Percentiles rank a stretch among this genome's conserved stretches.
Evolutionary conservation across 1,140 invertebrate genomes (phyloP).

Genomic region (Pseudomyrmex pallidus): DNA sequence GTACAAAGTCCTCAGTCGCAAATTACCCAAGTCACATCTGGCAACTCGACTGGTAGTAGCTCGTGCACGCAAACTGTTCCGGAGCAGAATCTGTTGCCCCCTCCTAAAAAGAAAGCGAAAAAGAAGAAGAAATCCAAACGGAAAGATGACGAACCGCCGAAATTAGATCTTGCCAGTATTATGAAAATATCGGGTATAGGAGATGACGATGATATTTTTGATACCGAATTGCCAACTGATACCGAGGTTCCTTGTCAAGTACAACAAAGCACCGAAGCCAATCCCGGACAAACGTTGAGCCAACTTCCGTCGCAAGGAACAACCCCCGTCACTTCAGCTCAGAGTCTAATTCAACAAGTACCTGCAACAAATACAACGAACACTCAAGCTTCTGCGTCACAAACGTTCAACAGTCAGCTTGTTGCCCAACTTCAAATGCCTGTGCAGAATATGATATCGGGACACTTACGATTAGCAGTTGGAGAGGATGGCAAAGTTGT

Average conservation of each 20-base stretch:
- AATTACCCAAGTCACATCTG: conserved; percentile 79
- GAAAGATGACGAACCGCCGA: conserved; percentile 85
- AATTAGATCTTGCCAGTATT: conserved; percentile 86
- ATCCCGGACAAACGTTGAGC: conserved; percentile 62
- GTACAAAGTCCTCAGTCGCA: conserved; percentile 83
- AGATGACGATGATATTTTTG: conserved; percentile 85
- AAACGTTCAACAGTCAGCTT: conserved; percentile 80
- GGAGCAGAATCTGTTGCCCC: conserved; percentile 82
- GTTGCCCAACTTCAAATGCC: conserved; percentile 83
- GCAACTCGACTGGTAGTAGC: conserved; percentile 73
- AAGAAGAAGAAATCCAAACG: conserved; percentile 85
- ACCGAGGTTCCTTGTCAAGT: conserved; percentile 73
- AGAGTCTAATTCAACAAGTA: conserved; percentile 74
- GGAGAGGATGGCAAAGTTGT: conserved; percentile 85
- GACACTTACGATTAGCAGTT: conserved; percentile 84
- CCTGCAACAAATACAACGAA: conserved; percentile 77
- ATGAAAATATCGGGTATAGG: conserved; percentile 87
- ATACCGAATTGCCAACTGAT: conserved; percentile 79
- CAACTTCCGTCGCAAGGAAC: conserved; percentile 71
- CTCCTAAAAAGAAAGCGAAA: conserved; percentile 84
- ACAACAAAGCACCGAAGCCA: conserved; percentile 67
- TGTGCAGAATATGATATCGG: conserved; percentile 82
- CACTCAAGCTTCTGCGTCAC: conserved; percentile 70
- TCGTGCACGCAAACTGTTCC: conserved; percentile 77
- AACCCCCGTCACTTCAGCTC: conserved; percentile 68